Percentiles rank a stretch among this genome's conserved stretches.
Evolutionary conservation across 2,888 invertebrate species (phyloP).

Genomic region (Hirudinaria manillensis): DNA sequence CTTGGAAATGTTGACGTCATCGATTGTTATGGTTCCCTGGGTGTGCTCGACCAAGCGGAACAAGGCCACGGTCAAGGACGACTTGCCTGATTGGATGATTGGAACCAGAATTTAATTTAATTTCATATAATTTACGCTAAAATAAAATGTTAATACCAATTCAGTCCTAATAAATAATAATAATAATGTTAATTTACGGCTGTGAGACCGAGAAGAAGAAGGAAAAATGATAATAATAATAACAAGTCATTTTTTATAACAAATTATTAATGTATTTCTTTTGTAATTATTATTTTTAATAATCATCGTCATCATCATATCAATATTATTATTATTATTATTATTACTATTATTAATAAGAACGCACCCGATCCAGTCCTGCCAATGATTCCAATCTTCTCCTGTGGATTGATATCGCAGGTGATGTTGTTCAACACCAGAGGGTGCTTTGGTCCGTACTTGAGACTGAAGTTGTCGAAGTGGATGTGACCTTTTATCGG

Average conservation of each 20-base stretch:
- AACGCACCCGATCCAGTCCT: slow-evolving; percentile 75
- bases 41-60: slow-evolving; percentile 61
- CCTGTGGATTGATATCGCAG: slow-evolving; percentile 62
- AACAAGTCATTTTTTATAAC: no score
- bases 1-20: slow-evolving; percentile 57
- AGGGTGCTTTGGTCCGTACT: slow-evolving; percentile 46
- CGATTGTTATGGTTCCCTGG: slow-evolving; percentile 58
- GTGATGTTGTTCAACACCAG: slow-evolving; percentile 62
- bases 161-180: no score
- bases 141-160: neutral
- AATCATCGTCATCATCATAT: neutral
- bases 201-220: no score
- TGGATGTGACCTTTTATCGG: slow-evolving; percentile 46
- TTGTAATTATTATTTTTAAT: neutral
- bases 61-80: slow-evolving; percentile 60
- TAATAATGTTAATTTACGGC: no score
- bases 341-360: no score
- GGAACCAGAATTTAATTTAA: neutral
- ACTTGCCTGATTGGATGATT: slow-evolving; percentile 55
- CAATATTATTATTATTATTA: neutral
- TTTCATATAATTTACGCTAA: neutral
- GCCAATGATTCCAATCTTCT: slow-evolving; percentile 57
- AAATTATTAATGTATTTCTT: no score
- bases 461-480: slow-evolving; percentile 46
- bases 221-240: no score